Percentiles rank a stretch among this genome's conserved stretches.
Conservation (phyloP, 1,140 invertebrate species). For the Diachasma alloeum region DNA sequence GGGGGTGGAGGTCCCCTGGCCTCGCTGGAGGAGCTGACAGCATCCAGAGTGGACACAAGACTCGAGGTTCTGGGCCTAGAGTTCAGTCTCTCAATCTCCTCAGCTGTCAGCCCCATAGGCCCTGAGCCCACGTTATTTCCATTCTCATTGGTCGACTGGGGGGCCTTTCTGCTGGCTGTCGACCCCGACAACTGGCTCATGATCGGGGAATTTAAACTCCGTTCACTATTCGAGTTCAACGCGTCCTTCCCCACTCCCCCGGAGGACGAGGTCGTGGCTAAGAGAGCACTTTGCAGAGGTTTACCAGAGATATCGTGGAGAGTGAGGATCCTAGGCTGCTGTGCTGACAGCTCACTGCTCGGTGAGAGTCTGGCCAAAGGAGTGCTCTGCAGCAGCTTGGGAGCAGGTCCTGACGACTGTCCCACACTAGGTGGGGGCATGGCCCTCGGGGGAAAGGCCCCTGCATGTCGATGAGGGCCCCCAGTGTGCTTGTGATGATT, state of each 20-base stretch:
- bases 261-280: constrained; percentile 87
- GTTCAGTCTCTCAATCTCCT: constrained; percentile 92
- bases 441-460: constrained; percentile 73
- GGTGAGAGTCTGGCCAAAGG: constrained; percentile 89
- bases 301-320: constrained; percentile 93
- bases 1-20: constrained; percentile 73
- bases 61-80: constrained; percentile 85
- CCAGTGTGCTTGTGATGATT: constrained; percentile 80
- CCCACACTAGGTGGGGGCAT: constrained; percentile 73
- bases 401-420: constrained; percentile 67
- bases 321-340: constrained; percentile 89
- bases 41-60: constrained; percentile 90
- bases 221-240: constrained; percentile 86
- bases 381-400: constrained; percentile 83
- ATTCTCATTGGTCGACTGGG: constrained; percentile 61
- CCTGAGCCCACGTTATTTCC: constrained; percentile 69
- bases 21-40: constrained; percentile 91
- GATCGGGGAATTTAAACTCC: constrained; percentile 88
- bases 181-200: constrained; percentile 89
- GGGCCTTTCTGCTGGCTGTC: constrained; percentile 74
- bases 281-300: constrained; percentile 84
- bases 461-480: constrained; percentile 77
- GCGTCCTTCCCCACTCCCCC: constrained; percentile 84
- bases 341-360: constrained; percentile 89
- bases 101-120: constrained; percentile 86